Conservation (phyloP, 2,888 invertebrate species). For the Anarsia innoxiella region DNA sequence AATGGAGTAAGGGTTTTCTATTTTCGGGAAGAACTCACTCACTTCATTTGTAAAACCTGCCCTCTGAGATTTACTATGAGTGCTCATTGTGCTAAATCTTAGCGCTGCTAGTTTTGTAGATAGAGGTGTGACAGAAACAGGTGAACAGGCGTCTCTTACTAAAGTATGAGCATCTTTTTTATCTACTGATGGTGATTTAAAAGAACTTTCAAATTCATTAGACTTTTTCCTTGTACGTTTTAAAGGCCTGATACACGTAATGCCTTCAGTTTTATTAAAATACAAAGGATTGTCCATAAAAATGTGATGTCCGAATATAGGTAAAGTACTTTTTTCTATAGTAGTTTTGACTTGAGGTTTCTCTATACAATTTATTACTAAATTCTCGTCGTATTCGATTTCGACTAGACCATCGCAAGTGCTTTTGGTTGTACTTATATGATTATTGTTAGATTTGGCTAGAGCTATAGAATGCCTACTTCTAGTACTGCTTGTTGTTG, state of each 20-base stretch:
- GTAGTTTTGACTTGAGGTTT: constrained; percentile 39
- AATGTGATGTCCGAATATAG: constrained; percentile 66
- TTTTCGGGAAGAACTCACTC: constrained; percentile 69
- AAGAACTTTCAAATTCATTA: constrained; percentile 62
- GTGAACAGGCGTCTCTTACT: constrained; percentile 63
- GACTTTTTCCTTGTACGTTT: constrained; percentile 66
- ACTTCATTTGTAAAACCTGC: constrained; percentile 49
- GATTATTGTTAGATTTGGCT: constrained; percentile 28
- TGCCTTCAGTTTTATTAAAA: constrained; percentile 56
- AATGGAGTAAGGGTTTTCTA: constrained; percentile 55
- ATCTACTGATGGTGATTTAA: constrained; percentile 63
- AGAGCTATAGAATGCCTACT: constrained; percentile 44
- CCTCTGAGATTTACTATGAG: constrained; percentile 51
- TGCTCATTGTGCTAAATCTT: constrained; percentile 71
- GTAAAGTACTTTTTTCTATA: constrained; percentile 58
- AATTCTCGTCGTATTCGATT: constrained; percentile 72
- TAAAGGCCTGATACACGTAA: constrained; percentile 50
- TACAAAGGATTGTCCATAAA: constrained; percentile 69
- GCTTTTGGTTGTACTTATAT: constrained; percentile 58
- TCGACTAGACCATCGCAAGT: constrained; percentile 69
- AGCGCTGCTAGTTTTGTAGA: constrained; percentile 75
- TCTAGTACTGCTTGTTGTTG: constrained; percentile 29
- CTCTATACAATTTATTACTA: constrained; percentile 59
- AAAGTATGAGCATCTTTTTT: constrained; percentile 56
- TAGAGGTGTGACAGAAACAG: constrained; percentile 74